Percentiles rank a stretch among this genome's conserved stretches.
Conservation (phyloP, 2,113 vertebrate genomes). For the Ptilorrhoa leucosticta region DNA sequence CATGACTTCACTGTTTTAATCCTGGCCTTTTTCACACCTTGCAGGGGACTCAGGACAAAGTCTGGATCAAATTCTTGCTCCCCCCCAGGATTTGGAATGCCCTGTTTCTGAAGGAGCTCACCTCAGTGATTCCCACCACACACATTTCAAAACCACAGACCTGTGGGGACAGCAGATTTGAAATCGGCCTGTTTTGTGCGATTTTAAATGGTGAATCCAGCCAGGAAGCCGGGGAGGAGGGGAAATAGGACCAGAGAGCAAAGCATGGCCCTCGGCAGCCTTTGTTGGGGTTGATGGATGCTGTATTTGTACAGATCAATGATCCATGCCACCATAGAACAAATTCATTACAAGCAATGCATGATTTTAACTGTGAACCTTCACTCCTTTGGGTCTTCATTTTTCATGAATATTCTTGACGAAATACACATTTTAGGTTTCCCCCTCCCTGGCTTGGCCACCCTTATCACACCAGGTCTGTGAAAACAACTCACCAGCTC, state of each 20-base stretch:
- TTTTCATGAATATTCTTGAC: not conserved
- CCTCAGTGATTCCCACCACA: not conserved
- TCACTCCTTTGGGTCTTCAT: not conserved
- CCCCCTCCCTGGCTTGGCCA: not conserved
- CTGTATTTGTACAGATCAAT: not conserved
- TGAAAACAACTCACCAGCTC: not conserved
- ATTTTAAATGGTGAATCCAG: not conserved
- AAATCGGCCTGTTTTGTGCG: fast-evolving
- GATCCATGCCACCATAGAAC: not conserved
- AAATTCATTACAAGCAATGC: not conserved
- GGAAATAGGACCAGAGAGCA: not conserved
- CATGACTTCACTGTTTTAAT: not conserved
- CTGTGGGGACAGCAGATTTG: not conserved
- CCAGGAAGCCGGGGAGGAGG: not conserved
- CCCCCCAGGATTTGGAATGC: not conserved
- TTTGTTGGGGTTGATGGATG: not conserved
- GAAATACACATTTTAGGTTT: not conserved
- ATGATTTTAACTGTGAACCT: not conserved
- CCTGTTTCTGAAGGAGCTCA: not conserved
- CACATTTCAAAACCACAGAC: not conserved
- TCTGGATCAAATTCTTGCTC: not conserved
- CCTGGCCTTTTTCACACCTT: not conserved
- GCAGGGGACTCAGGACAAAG: not conserved
- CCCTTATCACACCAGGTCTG: not conserved
- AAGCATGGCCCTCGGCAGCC: not conserved